Percentiles rank a stretch among this genome's conserved stretches.
Conservation (phyloP, 2,113 vertebrate genomes). For the Hypocryptadius cinnamomeus region DNA sequence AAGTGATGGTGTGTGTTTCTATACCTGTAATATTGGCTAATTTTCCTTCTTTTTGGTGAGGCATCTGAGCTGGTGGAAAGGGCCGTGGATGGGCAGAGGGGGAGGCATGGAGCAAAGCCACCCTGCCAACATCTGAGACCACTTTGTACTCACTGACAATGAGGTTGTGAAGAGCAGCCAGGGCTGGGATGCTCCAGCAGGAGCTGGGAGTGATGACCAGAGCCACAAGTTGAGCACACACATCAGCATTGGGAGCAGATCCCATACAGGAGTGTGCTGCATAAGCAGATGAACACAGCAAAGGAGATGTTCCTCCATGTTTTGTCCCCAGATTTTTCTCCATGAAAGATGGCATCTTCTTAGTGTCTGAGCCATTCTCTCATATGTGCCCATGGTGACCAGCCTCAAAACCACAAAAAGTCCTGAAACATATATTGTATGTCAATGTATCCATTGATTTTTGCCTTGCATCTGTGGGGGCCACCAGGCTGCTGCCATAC, state of each 20-base stretch:
- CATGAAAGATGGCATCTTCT: not conserved
- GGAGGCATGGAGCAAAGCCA: not conserved
- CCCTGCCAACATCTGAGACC: not conserved
- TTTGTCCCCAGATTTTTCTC: not conserved
- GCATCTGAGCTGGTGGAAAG: not conserved
- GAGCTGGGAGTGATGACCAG: not conserved
- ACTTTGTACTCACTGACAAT: not conserved
- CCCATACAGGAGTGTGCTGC: not conserved
- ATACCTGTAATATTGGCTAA: not conserved
- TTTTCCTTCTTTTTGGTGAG: not conserved
- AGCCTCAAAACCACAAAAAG: not conserved
- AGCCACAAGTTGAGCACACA: not conserved
- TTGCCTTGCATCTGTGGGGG: not conserved
- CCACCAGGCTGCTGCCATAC: conserved; percentile 19
- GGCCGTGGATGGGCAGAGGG: not conserved
- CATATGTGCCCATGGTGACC: not conserved
- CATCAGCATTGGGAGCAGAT: not conserved
- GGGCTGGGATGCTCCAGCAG: not conserved
- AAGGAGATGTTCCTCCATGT: not conserved
- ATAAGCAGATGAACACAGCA: not conserved
- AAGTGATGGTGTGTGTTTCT: not conserved
- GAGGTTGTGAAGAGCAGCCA: not conserved
- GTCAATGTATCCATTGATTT: conserved; percentile 34
- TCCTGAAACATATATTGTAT: not conserved
- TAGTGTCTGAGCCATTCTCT: not conserved